Conservation (phyloP, 2,888 invertebrate genomes). For the Spisula solida region DNA sequence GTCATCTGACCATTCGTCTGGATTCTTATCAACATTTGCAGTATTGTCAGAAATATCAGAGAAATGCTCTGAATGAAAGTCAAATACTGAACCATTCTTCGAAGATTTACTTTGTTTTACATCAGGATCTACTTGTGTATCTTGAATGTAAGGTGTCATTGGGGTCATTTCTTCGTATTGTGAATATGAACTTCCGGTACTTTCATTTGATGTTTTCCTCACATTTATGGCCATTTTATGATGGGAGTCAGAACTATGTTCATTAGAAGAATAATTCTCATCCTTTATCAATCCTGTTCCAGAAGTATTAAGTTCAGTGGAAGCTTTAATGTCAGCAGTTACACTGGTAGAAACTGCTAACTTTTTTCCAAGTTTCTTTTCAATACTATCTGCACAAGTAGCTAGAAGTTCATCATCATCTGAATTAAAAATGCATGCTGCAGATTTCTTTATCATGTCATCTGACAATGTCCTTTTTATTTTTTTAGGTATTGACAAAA, state of each 20-base stretch:
- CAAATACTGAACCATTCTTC: conserved; percentile 32
- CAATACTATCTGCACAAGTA: conserved; percentile 24
- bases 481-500: neutral
- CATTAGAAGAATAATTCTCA: neutral
- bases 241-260: neutral
- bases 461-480: neutral
- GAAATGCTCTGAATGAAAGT: conserved; percentile 42
- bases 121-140: conserved; percentile 39
- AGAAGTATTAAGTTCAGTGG: neutral
- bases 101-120: neutral
- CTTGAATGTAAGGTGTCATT: conserved; percentile 35
- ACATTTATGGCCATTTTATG: no score
- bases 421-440: neutral
- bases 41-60: conserved; percentile 40
- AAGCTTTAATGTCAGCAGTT: neutral
- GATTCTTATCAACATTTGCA: neutral
- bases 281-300: neutral
- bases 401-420: conserved; percentile 40
- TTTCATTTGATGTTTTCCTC: no score
- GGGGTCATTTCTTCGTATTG: neutral
- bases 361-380: neutral
- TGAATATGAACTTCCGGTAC: neutral
- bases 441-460: neutral
- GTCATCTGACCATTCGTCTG: neutral
- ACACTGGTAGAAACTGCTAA: neutral